These are phyloP conservation scores for Dicerorhinus sumatrensis DNA, from an alignment of 2,113 vertebrate species.

Conservation along the genomic window DNA sequence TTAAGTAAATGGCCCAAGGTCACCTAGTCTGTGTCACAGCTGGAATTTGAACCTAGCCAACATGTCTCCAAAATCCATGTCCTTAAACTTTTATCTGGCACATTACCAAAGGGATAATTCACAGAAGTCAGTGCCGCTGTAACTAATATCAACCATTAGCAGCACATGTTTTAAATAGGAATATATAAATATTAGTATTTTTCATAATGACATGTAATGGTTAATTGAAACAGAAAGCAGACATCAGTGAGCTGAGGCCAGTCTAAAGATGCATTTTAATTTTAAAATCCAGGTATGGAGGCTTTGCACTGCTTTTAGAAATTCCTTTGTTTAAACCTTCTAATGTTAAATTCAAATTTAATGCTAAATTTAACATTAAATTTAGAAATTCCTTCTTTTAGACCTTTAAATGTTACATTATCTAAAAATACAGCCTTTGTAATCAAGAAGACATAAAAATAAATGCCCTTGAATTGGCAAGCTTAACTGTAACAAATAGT, in stretches of 20 bases:
- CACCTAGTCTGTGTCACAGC: neutral
- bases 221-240: constrained; percentile 28
- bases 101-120: neutral
- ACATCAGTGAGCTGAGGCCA: neutral
- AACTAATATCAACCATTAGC: neutral
- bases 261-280: constrained; percentile 26
- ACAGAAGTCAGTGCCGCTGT: neutral
- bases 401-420: neutral
- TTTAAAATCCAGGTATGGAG: neutral
- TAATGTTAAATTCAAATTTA: constrained; percentile 31
- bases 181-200: neutral
- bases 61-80: neutral
- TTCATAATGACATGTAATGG: neutral
- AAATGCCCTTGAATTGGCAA: neutral
- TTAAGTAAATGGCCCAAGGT: neutral
- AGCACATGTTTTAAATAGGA: neutral
- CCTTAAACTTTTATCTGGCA: neutral
- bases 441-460: constrained; percentile 43
- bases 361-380: neutral
- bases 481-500: neutral
- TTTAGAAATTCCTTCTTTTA: constrained; percentile 5
- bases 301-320: constrained; percentile 18
- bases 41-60: neutral
- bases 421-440: neutral
- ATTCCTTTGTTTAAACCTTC: neutral